A percentile compares a stretch with the other conserved stretches of the same genome.
phyloP scores from a whole-genome alignment of 2,888 invertebrate species.

The Lampropteryx suffumata region DNA sequence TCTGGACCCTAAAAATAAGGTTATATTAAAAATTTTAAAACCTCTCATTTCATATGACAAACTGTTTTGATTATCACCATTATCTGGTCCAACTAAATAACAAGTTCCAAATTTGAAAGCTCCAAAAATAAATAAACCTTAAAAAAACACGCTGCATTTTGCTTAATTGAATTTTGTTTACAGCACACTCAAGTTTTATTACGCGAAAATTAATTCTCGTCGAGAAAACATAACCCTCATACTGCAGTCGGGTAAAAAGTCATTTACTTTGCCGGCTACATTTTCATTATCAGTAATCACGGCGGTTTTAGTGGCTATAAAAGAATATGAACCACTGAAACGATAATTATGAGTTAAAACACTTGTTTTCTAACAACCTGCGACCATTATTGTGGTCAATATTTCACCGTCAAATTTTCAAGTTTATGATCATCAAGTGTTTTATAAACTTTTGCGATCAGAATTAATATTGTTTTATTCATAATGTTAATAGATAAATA shows the following conservation, averaged over 20 bases:
- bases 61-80: background rate
- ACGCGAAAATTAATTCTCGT: slow-evolving; percentile 58
- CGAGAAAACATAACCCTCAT: slow-evolving; percentile 31
- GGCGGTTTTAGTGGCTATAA: slow-evolving; percentile 55
- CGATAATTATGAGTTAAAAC: slow-evolving; percentile 15
- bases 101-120: background rate
- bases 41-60: background rate
- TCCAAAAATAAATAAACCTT: slow-evolving; percentile 3
- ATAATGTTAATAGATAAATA: too few relatives aligned
- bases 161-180: slow-evolving; percentile 62
- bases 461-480: too few relatives aligned
- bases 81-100: background rate
- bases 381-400: background rate
- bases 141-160: slow-evolving; percentile 8
- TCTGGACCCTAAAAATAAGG: too few relatives aligned
- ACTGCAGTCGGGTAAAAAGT: slow-evolving; percentile 34
- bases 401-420: too few relatives aligned
- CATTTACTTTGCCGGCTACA: slow-evolving; percentile 46
- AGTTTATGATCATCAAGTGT: too few relatives aligned
- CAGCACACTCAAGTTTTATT: slow-evolving; percentile 52
- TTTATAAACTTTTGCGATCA: too few relatives aligned
- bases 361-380: background rate
- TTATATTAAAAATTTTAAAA: too few relatives aligned
- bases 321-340: slow-evolving; percentile 35
- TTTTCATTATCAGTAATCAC: slow-evolving; percentile 60